These are phyloP conservation scores for Limenitis camilla DNA, from an alignment of 2,888 invertebrate species.

Conservation along the genomic window DNA sequence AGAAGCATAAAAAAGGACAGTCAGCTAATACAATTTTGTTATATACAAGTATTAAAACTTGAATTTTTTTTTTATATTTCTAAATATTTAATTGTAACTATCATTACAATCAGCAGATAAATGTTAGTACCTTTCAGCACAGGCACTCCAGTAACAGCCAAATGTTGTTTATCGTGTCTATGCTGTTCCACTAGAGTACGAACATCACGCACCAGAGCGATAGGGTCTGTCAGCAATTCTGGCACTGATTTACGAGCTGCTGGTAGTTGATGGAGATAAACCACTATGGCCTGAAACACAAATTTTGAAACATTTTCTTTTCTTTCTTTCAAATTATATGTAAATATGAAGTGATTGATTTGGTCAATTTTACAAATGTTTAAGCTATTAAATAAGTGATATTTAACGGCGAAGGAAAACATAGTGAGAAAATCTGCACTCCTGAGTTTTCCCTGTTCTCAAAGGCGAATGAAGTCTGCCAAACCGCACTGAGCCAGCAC, in stretches of 20 bases:
- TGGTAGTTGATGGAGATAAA: constrained; percentile 92
- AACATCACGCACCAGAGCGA: constrained; percentile 91
- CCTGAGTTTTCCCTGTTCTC: too few relatives aligned
- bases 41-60: background rate
- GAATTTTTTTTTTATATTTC: background rate
- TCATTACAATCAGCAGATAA: background rate
- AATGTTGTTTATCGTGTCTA: constrained; percentile 86
- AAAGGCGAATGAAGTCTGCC: too few relatives aligned
- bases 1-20: too few relatives aligned
- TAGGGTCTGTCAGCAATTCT: constrained; percentile 90
- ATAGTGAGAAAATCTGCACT: too few relatives aligned
- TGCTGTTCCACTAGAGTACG: constrained; percentile 91
- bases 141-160: constrained; percentile 88
- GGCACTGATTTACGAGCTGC: constrained; percentile 94
- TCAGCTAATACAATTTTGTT: too few relatives aligned
- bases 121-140: constrained; percentile 73
- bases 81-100: background rate
- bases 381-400: too few relatives aligned
- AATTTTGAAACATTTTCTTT: too few relatives aligned
- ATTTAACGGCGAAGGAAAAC: too few relatives aligned
- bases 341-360: background rate
- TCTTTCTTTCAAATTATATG: too few relatives aligned
- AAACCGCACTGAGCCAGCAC: too few relatives aligned
- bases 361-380: too few relatives aligned
- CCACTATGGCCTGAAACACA: constrained; percentile 81